Conservation (phyloP, 2,113 vertebrate species). For the Acrocephalus arundinaceus region DNA sequence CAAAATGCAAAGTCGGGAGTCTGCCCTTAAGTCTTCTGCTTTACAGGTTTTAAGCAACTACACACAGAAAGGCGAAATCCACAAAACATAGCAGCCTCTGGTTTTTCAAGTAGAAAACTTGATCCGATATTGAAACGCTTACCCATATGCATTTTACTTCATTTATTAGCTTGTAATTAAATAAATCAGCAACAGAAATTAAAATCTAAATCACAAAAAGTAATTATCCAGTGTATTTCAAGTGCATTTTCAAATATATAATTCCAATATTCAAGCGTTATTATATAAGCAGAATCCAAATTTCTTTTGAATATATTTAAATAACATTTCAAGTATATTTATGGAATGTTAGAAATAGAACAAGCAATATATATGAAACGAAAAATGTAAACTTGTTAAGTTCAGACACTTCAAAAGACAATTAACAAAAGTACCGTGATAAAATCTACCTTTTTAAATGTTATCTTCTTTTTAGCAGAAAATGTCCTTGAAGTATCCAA, state of each 20-base stretch:
- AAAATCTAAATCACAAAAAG: constrained; percentile 95
- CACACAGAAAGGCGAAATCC: constrained; percentile 1
- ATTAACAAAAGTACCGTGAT: constrained; percentile 85
- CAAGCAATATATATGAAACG: constrained; percentile 88
- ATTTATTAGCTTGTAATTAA: constrained; percentile 99
- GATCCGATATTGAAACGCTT: constrained; percentile 77
- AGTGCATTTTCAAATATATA: constrained; percentile 99
- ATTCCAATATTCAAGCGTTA: constrained; percentile 90
- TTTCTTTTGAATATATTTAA: constrained; percentile 93
- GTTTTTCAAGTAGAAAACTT: constrained; percentile 16
- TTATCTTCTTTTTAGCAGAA: constrained; percentile 81
- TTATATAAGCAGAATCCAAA: constrained; percentile 91
- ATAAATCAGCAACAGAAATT: constrained; percentile 97
- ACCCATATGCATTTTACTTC: constrained; percentile 82
- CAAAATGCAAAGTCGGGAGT: background rate
- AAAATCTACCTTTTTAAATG: constrained; percentile 85
- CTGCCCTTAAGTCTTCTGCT: constrained; percentile 11
- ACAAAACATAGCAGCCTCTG: background rate
- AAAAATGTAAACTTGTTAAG: constrained; percentile 96
- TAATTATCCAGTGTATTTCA: constrained; percentile 99
- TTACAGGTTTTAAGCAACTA: background rate
- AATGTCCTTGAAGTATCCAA: constrained; percentile 82
- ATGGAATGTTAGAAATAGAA: constrained; percentile 97
- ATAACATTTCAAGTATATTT: constrained; percentile 99
- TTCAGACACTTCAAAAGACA: constrained; percentile 86